These are phyloP conservation scores for Bergia puertoricense DNA, from an alignment of 92 coral and sea anemone genomes.

Conservation along the genomic window DNA sequence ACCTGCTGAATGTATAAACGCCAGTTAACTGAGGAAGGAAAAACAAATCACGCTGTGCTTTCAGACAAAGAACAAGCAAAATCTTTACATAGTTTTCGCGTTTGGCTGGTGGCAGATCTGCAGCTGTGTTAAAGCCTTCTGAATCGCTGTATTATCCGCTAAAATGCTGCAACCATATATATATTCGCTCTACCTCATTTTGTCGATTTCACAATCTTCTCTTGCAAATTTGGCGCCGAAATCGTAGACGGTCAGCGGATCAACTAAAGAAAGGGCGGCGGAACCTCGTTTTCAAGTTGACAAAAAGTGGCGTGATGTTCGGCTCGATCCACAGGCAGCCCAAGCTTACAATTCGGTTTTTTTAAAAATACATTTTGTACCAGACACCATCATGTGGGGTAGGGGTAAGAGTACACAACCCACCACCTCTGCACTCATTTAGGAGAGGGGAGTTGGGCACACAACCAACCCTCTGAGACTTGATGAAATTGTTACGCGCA, in stretches of 20 bases:
- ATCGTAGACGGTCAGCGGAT: slow-evolving; percentile 39
- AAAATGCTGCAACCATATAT: background rate
- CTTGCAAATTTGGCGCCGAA: slow-evolving; percentile 37
- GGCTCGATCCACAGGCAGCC: no score
- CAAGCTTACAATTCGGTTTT: no score
- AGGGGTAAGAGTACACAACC: no score
- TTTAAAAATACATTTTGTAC: no score
- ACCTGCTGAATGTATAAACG: background rate
- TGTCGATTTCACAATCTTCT: slow-evolving; percentile 32
- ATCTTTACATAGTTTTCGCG: background rate
- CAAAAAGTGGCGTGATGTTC: background rate
- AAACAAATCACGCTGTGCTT: background rate
- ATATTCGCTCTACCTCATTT: background rate
- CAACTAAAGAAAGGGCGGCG: background rate
- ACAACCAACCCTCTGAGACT: no score
- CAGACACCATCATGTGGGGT: no score
- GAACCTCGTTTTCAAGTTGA: background rate
- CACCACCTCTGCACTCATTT: no score
- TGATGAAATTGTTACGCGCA: no score
- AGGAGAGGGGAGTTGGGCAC: no score
- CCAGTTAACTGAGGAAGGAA: background rate
- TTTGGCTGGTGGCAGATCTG: background rate
- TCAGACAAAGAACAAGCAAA: background rate
- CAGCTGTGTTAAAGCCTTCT: background rate
- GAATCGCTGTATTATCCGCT: background rate